Conservation (phyloP, 2,113 vertebrate genomes). For the Edolisoma coerulescens region DNA sequence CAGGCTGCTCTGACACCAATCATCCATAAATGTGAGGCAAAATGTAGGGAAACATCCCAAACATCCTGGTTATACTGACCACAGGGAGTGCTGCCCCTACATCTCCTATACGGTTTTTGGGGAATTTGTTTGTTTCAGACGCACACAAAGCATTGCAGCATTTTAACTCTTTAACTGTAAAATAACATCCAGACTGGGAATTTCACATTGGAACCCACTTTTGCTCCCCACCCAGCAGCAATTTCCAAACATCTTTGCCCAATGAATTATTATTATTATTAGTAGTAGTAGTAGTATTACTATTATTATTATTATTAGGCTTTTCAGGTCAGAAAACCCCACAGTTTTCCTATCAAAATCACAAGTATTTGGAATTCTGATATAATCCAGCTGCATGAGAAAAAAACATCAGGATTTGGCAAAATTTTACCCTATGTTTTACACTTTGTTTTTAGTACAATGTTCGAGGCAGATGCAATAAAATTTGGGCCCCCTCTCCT, state of each 20-base stretch:
- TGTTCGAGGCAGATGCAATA: neutral
- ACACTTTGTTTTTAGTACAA: neutral
- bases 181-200: neutral
- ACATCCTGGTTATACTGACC: neutral
- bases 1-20: neutral
- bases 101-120: fast-evolving
- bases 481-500: neutral
- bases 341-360: neutral
- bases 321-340: neutral
- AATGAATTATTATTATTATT: fast-evolving
- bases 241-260: neutral
- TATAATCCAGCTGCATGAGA: neutral
- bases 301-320: neutral
- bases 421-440: neutral
- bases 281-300: neutral
- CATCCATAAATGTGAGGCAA: fast-evolving
- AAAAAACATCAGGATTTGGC: neutral
- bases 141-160: neutral
- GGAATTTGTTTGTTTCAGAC: neutral
- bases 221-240: neutral
- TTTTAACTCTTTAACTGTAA: neutral
- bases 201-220: neutral
- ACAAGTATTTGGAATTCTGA: neutral
- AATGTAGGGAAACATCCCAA: neutral
- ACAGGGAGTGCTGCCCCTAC: fast-evolving